These are phyloP conservation scores for Campoplex nolae DNA, from an alignment of 2,888 invertebrate species.

Conservation along the genomic window DNA sequence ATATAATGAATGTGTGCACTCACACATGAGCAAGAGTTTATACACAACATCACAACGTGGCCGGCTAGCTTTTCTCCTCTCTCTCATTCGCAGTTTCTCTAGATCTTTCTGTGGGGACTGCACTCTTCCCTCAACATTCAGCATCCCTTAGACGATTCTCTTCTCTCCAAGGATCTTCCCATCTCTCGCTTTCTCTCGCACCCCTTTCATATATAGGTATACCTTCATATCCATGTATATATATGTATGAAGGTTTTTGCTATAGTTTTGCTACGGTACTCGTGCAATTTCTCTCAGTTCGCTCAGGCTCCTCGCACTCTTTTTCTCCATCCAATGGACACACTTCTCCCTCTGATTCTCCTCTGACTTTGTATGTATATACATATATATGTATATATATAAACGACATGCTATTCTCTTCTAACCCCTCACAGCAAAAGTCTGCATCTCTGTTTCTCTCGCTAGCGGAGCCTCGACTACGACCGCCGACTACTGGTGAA, in stretches of 20 bases:
- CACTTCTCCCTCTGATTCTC: conserved; percentile 61
- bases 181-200: conserved; percentile 14
- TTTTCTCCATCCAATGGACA: conserved; percentile 57
- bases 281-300: conserved; percentile 64
- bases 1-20: neutral
- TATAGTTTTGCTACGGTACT: conserved; percentile 27
- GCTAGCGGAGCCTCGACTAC: conserved; percentile 15
- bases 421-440: conserved; percentile 24
- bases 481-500: conserved; percentile 56
- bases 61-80: conserved; percentile 52
- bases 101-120: conserved; percentile 52
- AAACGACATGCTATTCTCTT: conserved; percentile 14
- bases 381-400: conserved; percentile 12
- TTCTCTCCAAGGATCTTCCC: conserved; percentile 13
- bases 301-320: conserved; percentile 66
- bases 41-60: conserved; percentile 17
- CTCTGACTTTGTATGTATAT: conserved; percentile 58
- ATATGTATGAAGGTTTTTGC: conserved; percentile 14
- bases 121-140: conserved; percentile 57
- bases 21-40: neutral
- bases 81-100: conserved; percentile 63
- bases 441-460: conserved; percentile 70
- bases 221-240: neutral
- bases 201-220: conserved; percentile 2
- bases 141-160: conserved; percentile 47